Conservation (phyloP, 1,140 invertebrate genomes). For the Ceratitis capitata region DNA sequence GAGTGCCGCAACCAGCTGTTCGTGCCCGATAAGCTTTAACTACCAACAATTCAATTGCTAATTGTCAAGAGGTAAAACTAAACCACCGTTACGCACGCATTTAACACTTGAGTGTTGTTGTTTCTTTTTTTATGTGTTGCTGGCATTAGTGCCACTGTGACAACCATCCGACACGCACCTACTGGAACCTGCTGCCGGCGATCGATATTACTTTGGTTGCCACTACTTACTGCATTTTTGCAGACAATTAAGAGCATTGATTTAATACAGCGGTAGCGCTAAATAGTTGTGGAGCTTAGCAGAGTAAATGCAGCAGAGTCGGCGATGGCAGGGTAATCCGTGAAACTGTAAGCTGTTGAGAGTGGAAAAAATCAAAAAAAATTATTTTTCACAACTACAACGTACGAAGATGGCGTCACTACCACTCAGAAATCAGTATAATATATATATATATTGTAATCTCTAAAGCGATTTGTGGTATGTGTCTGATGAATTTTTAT, state of each 20-base stretch:
- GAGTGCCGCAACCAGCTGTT: not conserved
- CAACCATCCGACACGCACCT: not conserved
- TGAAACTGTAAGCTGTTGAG: not conserved
- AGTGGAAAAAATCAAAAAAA: too few species aligned
- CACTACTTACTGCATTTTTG: not conserved
- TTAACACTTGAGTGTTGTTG: not conserved
- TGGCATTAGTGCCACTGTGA: not conserved
- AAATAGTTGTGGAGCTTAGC: not conserved
- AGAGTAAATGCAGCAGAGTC: not conserved
- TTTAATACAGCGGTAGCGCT: slow-evolving; percentile 4
- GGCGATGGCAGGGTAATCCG: not conserved
- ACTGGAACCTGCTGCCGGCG: not conserved
- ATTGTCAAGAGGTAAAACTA: not conserved
- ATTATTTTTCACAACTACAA: too few species aligned
- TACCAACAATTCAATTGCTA: slow-evolving; percentile 1
- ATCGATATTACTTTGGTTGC: not conserved
- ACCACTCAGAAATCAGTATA: too few species aligned
- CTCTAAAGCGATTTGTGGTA: too few species aligned
- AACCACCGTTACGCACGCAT: slow-evolving; percentile 24
- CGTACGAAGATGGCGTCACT: too few species aligned
- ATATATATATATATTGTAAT: too few species aligned
- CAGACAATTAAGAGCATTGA: slow-evolving; percentile 16
- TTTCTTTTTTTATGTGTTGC: not conserved
- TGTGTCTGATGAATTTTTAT: too few species aligned
- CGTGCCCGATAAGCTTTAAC: not conserved